These are phyloP conservation scores for Euphydryas editha DNA, from an alignment of 2,888 invertebrate species.

Conservation along the genomic window DNA sequence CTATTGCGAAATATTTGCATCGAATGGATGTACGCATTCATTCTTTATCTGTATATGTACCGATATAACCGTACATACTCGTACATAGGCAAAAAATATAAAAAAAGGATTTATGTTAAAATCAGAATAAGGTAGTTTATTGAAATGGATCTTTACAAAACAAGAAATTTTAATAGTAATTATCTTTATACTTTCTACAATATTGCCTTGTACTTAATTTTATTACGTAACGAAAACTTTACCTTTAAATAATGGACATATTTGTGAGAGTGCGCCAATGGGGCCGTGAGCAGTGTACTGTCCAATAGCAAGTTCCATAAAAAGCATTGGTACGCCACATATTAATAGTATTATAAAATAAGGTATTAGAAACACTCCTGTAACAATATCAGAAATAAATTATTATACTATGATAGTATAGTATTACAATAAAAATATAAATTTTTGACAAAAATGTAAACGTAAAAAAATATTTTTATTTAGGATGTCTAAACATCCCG, in stretches of 20 bases:
- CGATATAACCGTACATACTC: too few relatives aligned
- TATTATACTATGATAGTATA: background rate
- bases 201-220: background rate
- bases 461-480: too few relatives aligned
- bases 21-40: background rate
- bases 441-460: too few relatives aligned
- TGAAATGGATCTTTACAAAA: too few relatives aligned
- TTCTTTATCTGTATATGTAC: background rate
- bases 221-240: slow-evolving; percentile 46
- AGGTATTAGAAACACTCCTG: slow-evolving; percentile 97
- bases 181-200: background rate
- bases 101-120: too few relatives aligned
- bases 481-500: too few relatives aligned
- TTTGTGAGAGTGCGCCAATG: slow-evolving; percentile 94
- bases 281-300: slow-evolving; percentile 97
- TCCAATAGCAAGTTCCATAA: slow-evolving; percentile 96
- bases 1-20: slow-evolving; percentile 1
- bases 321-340: slow-evolving; percentile 95
- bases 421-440: background rate
- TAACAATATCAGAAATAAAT: slow-evolving; percentile 50
- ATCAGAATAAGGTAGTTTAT: too few relatives aligned
- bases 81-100: too few relatives aligned
- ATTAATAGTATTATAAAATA: slow-evolving; percentile 95
- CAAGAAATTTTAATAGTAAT: too few relatives aligned
- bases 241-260: slow-evolving; percentile 97